Percentiles rank a stretch among this genome's conserved stretches.
Conservation (phyloP, 2,797 vertebrate genomes). For the Artibeus jamaicensis region DNA sequence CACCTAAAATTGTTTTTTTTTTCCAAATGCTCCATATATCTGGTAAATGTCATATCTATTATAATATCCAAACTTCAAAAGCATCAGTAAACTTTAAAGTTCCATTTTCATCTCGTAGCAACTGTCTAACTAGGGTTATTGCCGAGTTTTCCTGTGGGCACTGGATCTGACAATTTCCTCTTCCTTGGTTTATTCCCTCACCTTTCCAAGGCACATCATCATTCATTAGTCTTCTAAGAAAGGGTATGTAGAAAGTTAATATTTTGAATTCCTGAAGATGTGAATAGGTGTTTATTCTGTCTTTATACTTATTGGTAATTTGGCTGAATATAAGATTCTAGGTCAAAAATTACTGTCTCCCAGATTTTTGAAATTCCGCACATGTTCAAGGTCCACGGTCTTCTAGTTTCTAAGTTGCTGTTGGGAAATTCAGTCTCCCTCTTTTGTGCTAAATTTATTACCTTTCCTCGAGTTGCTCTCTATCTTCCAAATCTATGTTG, state of each 20-base stretch:
- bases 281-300: background rate
- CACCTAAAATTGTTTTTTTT: background rate
- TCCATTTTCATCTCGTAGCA: background rate
- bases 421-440: background rate
- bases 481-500: background rate
- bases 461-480: background rate
- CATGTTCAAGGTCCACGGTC: background rate
- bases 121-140: background rate
- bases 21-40: background rate
- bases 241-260: background rate
- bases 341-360: background rate
- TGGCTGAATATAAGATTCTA: constrained; percentile 32
- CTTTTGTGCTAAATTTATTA: background rate
- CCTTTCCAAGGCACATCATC: background rate
- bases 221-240: background rate
- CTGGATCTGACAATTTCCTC: background rate
- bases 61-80: background rate
- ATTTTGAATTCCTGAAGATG: background rate
- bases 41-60: background rate
- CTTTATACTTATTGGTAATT: background rate
- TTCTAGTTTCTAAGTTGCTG: background rate
- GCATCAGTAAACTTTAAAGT: background rate
- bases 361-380: background rate
- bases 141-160: background rate
- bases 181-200: background rate